Evolutionary conservation across 2,797 vertebrate genomes (phyloP).

Genomic region (Aeoliscus strigatus): DNA sequence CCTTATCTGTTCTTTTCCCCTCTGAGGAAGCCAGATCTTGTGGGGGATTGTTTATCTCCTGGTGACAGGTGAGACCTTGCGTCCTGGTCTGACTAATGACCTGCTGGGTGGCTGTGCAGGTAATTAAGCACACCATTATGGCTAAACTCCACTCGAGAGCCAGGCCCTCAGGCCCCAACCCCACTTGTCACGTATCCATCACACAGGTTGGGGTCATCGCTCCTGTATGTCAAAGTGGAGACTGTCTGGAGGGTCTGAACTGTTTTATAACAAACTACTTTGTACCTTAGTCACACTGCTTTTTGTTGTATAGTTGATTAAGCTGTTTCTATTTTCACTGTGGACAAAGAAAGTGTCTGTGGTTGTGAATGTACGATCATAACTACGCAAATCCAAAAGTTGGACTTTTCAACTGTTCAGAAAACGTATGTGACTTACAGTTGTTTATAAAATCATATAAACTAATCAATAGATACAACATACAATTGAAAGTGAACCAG

Average conservation of each 20-base stretch:
- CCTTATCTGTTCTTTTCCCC: slow-evolving; percentile 25
- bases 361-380: no score
- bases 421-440: no score
- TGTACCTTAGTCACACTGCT: slow-evolving; percentile 45
- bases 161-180: slow-evolving; percentile 52
- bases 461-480: no score
- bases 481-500: no score
- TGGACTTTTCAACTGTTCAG: no score
- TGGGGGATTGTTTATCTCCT: slow-evolving; percentile 70
- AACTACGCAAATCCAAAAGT: no score
- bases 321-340: no score
- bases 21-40: slow-evolving; percentile 46
- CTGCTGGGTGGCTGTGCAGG: slow-evolving; percentile 72
- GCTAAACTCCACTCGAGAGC: slow-evolving; percentile 68
- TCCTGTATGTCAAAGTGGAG: slow-evolving; percentile 60
- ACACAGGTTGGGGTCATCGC: slow-evolving; percentile 63
- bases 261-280: slow-evolving; percentile 44
- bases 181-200: slow-evolving; percentile 75
- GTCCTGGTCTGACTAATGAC: slow-evolving; percentile 73
- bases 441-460: no score
- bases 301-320: not conserved
- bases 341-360: no score
- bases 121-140: slow-evolving; percentile 82
- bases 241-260: slow-evolving; percentile 51
- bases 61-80: slow-evolving; percentile 69